A percentile compares a stretch with the other conserved stretches of the same genome.
phyloP scores from a whole-genome alignment of 1,140 invertebrate genomes.

The Drosophila baimaii region DNA sequence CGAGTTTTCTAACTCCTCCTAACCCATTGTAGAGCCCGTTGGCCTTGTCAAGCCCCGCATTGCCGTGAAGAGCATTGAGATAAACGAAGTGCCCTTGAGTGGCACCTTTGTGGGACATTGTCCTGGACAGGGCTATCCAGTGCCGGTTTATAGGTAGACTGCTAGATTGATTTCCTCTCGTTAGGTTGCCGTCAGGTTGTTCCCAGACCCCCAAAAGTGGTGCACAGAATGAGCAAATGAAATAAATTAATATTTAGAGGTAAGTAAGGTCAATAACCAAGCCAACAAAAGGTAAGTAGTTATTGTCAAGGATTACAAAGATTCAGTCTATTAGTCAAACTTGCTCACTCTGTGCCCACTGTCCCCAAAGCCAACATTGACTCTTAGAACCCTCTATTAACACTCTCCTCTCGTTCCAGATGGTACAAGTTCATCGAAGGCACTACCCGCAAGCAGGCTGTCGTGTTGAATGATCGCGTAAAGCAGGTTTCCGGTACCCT shows the following conservation, averaged over 20 bases:
- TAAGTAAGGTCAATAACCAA: conserved; percentile 41
- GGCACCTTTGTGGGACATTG: conserved; percentile 85
- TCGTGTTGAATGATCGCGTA: conserved; percentile 93
- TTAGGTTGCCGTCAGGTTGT: conserved; percentile 34
- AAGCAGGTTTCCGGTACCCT: conserved; percentile 97
- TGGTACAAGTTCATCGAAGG: conserved; percentile 97
- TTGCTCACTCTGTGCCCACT: conserved; percentile 65
- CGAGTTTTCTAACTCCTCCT: not conserved
- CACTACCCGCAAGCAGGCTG: conserved; percentile 92
- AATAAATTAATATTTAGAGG: conserved; percentile 2
- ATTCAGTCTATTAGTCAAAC: conserved; percentile 1
- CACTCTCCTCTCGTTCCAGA: conserved; percentile 86
- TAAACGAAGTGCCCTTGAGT: conserved; percentile 56
- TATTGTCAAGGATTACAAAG: not conserved
- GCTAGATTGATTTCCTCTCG: conserved; percentile 7
- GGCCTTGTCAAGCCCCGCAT: conserved; percentile 75
- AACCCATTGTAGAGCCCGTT: conserved; percentile 70
- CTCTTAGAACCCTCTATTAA: conserved; percentile 5
- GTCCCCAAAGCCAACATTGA: conserved; percentile 12
- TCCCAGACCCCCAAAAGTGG: conserved; percentile 28
- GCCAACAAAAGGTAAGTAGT: conserved; percentile 25
- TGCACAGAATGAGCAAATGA: conserved; percentile 58
- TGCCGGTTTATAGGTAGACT: conserved; percentile 89
- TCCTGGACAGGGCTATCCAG: conserved; percentile 88
- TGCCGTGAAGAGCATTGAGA: conserved; percentile 74